phyloP scores from a whole-genome alignment of 2,888 invertebrate species.

The Tinea trinotella region DNA sequence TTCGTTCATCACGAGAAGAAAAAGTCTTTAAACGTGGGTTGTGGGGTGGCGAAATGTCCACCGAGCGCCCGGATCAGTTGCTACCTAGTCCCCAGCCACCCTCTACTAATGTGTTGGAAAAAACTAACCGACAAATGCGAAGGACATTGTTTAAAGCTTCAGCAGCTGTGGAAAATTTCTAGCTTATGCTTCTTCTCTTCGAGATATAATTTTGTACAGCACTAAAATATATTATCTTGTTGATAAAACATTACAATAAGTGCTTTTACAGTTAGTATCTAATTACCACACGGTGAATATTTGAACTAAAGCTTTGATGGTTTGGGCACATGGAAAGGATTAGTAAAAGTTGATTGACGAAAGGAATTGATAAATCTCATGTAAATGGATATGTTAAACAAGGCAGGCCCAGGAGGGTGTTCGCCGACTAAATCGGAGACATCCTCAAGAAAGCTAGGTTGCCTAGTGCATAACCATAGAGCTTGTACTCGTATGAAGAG shows the following conservation, averaged over 20 bases:
- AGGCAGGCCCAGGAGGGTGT: too few relatives aligned
- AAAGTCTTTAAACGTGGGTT: slow-evolving; percentile 14
- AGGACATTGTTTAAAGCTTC: slow-evolving; percentile 40
- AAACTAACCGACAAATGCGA: slow-evolving; percentile 29
- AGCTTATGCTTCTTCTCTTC: not conserved
- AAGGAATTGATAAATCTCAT: too few relatives aligned
- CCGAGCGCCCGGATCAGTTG: slow-evolving; percentile 4
- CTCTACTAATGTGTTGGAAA: slow-evolving; percentile 26
- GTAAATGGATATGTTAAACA: too few relatives aligned
- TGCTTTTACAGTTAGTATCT: too few relatives aligned
- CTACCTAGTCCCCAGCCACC: slow-evolving; percentile 13
- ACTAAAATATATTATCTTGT: not conserved
- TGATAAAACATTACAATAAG: not conserved
- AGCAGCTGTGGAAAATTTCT: slow-evolving; percentile 28
- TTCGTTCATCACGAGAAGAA: slow-evolving; percentile 18
- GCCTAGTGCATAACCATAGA: too few relatives aligned
- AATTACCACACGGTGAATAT: too few relatives aligned
- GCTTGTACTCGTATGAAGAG: too few relatives aligned
- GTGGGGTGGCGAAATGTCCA: slow-evolving; percentile 6
- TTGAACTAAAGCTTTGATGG: too few relatives aligned
- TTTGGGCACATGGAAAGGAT: too few relatives aligned
- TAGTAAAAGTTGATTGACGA: too few relatives aligned
- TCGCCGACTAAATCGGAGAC: too few relatives aligned
- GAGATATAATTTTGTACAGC: not conserved
- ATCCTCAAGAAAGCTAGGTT: too few relatives aligned